Base-by-base conservation (phyloP, 2,888 invertebrate genomes). In the Stictocephala bisonia region DNA sequence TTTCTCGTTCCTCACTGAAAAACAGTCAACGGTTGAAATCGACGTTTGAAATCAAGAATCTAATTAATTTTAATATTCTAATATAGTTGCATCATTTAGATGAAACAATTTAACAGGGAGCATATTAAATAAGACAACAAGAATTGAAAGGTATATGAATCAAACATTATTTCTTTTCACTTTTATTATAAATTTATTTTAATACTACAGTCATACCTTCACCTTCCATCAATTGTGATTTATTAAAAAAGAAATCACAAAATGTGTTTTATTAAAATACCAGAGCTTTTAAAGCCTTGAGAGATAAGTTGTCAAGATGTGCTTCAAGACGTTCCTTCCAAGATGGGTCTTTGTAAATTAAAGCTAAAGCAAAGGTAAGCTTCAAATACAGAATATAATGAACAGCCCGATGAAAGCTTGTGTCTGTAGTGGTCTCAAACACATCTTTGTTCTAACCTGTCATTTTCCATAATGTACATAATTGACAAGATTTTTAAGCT, bases 151-250 rank as follows among this genome's bases (percentile, higher is more conserved):
- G 64, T 7, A 44, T 20, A 64, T 64, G 22, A 64, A 64, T 24
- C 4, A 41, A 1, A 60, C 44, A 64, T 44, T 26, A 73, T 44
- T 73, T 73, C 41, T 41, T 73, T 72, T 72, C 50, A 72, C 31
- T 73, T 73, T 73, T 73, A 73, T 73, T 73, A 73, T 68, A 73
- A 73, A 73, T 67, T 73, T 68, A 71, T 71, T 67, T 72, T 73
- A 73, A 73, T 68, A 68, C 73, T 73, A 73, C 73, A 73, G 68
- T 68, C 67, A 67, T 73, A 72, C 73, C 73, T 73, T 73, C 73
- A 73, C 73, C 73, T 73, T 73, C 73, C 73, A 73, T 73, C 73
- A 68, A 66, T 66, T 68, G 73, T 67, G 67, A 68, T 73, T 73
- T 71, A 73, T 73, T 71, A 67, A 73, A 68, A 73, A 73, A 68